Conservation (phyloP, 23 tunicate species). For the Trididemnum clinides region DNA sequence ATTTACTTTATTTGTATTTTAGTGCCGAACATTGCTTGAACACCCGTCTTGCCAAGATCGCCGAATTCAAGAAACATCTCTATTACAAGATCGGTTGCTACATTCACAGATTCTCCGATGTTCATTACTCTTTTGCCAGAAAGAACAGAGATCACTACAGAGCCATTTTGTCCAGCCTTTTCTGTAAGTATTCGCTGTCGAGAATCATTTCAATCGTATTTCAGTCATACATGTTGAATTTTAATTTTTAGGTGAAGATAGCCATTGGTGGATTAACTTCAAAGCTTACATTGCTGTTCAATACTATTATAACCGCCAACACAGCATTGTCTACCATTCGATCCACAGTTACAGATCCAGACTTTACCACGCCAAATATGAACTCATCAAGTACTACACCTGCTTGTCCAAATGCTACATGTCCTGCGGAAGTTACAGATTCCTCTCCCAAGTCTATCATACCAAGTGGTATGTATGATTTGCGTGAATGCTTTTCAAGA, state of each 20-base stretch:
- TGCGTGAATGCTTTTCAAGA: not conserved
- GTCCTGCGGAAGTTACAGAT: constrained; percentile 16
- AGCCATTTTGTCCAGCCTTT: constrained; percentile 1
- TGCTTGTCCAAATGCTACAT: constrained; percentile 40
- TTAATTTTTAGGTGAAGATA: too few relatives aligned
- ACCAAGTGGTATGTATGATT: constrained; percentile 22
- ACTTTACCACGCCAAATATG: constrained; percentile 1
- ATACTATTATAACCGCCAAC: constrained; percentile 3
- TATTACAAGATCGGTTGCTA: constrained; percentile 29
- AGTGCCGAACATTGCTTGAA: constrained; percentile 40
- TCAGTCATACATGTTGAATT: too few relatives aligned
- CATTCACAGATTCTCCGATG: constrained; percentile 36
- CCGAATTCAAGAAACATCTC: constrained; percentile 37
- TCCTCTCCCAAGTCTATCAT: constrained; percentile 20
- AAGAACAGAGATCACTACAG: constrained; percentile 20
- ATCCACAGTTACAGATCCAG: constrained; percentile 1
- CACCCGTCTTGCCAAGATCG: constrained; percentile 56
- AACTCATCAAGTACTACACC: constrained; percentile 39
- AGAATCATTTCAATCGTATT: too few relatives aligned
- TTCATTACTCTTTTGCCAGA: constrained; percentile 4
- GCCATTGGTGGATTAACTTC: constrained; percentile 13
- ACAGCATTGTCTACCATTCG: constrained; percentile 1
- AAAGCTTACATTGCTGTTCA: not conserved
- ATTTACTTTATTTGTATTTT: not conserved
- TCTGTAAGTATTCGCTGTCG: constrained; percentile 35